Evolutionary conservation across 2,888 invertebrate species (phyloP).

Genomic region (Pterostichus niger): DNA sequence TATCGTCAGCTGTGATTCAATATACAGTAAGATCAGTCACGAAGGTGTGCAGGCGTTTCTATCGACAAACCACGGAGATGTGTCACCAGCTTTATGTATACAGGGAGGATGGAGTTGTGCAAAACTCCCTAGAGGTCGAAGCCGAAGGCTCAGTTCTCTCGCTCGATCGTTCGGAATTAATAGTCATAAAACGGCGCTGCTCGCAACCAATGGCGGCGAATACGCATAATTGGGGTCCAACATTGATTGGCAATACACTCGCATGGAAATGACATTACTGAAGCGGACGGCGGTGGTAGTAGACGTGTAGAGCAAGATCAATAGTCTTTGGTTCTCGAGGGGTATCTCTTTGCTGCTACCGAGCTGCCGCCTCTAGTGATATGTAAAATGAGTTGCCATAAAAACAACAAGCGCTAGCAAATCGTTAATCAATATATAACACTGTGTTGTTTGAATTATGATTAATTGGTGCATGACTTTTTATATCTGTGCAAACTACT

Average conservation of each 20-base stretch:
- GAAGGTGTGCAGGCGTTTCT: no score
- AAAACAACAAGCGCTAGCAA: constrained; percentile 55
- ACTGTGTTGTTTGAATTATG: not conserved
- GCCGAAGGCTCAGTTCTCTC: not conserved
- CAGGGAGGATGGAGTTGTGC: no score
- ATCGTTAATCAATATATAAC: constrained; percentile 50
- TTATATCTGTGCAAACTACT: not conserved
- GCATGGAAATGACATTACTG: constrained; percentile 65
- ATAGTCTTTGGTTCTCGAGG: constrained; percentile 45
- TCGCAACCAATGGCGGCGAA: constrained; percentile 71
- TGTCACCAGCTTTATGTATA: no score
- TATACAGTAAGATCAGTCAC: no score
- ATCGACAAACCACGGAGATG: no score
- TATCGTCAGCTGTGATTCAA: no score
- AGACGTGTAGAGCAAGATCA: constrained; percentile 53
- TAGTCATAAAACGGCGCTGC: constrained; percentile 55
- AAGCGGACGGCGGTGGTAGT: no score
- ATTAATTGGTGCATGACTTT: not conserved
- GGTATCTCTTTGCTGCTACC: constrained; percentile 28
- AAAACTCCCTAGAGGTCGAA: no score
- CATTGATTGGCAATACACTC: constrained; percentile 73
- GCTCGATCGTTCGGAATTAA: constrained; percentile 54
- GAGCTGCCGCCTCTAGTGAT: constrained; percentile 39
- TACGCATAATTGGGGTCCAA: constrained; percentile 73
- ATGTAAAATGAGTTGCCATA: constrained; percentile 59